phyloP scores from a whole-genome alignment of 2,888 invertebrate genomes.

The Reticulitermes lucifugus region DNA sequence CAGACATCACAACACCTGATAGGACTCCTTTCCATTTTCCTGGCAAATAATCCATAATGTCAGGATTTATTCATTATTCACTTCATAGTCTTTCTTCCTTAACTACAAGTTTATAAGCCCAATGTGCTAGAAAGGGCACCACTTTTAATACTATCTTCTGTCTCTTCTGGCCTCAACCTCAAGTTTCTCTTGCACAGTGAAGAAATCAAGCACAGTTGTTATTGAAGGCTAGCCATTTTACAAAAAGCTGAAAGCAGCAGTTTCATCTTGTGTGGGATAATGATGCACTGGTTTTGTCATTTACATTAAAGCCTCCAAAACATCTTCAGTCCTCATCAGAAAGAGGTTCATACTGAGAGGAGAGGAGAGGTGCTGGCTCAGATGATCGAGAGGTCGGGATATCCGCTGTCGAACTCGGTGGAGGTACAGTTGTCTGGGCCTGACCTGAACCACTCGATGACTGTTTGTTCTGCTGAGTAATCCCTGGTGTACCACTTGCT shows the following conservation, averaged over 20 bases:
- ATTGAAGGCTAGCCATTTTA: slow-evolving; percentile 36
- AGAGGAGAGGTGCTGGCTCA: slow-evolving; percentile 90
- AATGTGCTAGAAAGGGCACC: slow-evolving; percentile 23
- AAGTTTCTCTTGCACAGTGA: too few species aligned
- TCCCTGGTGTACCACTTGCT: slow-evolving; percentile 56
- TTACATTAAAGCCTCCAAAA: not conserved
- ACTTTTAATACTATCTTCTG: slow-evolving; percentile 12
- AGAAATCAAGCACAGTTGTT: slow-evolving; percentile 38
- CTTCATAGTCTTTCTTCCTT: slow-evolving; percentile 5
- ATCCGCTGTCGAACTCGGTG: slow-evolving; percentile 56
- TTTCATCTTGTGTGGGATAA: not conserved
- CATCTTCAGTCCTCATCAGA: slow-evolving; percentile 85
- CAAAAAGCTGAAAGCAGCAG: slow-evolving; percentile 36
- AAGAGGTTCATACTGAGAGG: slow-evolving; percentile 91
- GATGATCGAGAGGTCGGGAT: slow-evolving; percentile 57
- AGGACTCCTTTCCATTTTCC: slow-evolving; percentile 11
- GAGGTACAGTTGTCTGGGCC: slow-evolving; percentile 22
- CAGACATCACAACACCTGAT: slow-evolving; percentile 32
- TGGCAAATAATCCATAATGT: slow-evolving; percentile 16
- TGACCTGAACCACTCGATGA: slow-evolving; percentile 15
- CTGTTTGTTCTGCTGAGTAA: slow-evolving; percentile 40
- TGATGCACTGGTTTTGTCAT: not conserved
- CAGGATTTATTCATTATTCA: slow-evolving; percentile 24
- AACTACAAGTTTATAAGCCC: slow-evolving; percentile 35
- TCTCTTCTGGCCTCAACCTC: slow-evolving; percentile 16